Evolutionary conservation across 2,888 invertebrate genomes (phyloP).

Genomic region (Pseudococcus jackbeardsleyi): DNA sequence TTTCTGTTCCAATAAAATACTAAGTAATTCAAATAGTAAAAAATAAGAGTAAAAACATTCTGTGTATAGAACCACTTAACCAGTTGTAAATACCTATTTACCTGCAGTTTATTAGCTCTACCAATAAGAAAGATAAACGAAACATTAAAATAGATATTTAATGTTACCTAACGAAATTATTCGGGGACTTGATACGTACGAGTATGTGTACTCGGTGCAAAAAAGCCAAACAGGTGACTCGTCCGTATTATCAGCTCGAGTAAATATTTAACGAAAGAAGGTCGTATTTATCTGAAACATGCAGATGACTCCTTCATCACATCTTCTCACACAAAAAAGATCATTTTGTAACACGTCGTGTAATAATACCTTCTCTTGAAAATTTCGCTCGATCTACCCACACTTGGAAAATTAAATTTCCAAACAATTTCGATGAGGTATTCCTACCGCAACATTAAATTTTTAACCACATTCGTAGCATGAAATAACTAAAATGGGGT

Average conservation of each 20-base stretch:
- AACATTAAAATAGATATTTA: not conserved
- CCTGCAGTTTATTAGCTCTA: not conserved
- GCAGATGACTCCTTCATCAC: not conserved
- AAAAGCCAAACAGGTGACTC: slow-evolving; percentile 11
- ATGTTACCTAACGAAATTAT: not conserved
- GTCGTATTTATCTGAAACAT: not conserved
- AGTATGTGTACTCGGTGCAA: not conserved
- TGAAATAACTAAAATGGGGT: not conserved
- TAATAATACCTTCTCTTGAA: not conserved
- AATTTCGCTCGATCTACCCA: not conserved
- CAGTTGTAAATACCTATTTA: not conserved
- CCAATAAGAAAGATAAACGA: not conserved
- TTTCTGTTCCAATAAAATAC: no score
- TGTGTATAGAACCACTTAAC: no score
- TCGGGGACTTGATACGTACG: not conserved
- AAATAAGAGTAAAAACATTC: no score
- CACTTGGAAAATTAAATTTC: not conserved
- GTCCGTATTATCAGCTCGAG: not conserved
- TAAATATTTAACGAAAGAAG: slow-evolving; percentile 10
- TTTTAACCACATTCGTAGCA: not conserved
- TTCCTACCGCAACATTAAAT: slow-evolving; percentile 24
- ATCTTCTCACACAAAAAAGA: not conserved
- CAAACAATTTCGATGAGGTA: not conserved
- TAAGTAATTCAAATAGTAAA: no score
- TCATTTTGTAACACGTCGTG: not conserved